Percentiles rank a stretch among this genome's conserved stretches.
Conservation (phyloP, 2,797 vertebrate species). For the Lithobates pipiens region DNA sequence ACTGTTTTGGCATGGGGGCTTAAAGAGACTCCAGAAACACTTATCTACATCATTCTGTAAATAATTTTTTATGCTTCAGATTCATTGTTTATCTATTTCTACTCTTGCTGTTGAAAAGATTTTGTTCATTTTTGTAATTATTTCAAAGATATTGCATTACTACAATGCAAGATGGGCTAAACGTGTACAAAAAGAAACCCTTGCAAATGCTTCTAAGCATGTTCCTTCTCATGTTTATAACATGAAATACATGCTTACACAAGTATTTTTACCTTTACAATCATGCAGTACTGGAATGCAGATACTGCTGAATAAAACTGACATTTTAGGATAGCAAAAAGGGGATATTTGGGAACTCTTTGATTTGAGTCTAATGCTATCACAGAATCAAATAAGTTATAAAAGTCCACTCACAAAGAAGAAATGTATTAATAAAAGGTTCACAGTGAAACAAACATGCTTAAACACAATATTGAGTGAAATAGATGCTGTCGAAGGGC, state of each 20-base stretch:
- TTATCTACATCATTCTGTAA: too few species aligned
- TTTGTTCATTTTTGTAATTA: too few species aligned
- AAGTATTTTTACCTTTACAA: neutral
- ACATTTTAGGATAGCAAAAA: neutral
- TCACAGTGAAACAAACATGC: neutral
- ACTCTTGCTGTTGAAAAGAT: too few species aligned
- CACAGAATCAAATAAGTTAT: neutral
- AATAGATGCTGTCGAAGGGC: too few species aligned
- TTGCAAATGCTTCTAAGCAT: neutral
- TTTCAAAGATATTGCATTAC: neutral
- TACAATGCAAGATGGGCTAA: neutral
- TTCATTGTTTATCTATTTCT: too few species aligned
- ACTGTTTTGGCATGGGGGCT: too few species aligned
- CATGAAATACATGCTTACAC: neutral
- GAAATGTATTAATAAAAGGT: neutral
- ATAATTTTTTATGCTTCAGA: too few species aligned
- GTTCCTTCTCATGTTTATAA: neutral
- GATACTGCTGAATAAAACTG: neutral
- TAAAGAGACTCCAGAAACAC: too few species aligned
- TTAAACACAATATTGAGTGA: too few species aligned
- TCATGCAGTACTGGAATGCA: neutral
- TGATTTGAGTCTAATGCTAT: neutral
- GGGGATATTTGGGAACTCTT: too few species aligned
- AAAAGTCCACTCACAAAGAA: neutral
- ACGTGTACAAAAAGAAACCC: neutral